Evolutionary conservation across 2,797 vertebrate genomes (phyloP).

Genomic region (Coregonus suidteri): DNA sequence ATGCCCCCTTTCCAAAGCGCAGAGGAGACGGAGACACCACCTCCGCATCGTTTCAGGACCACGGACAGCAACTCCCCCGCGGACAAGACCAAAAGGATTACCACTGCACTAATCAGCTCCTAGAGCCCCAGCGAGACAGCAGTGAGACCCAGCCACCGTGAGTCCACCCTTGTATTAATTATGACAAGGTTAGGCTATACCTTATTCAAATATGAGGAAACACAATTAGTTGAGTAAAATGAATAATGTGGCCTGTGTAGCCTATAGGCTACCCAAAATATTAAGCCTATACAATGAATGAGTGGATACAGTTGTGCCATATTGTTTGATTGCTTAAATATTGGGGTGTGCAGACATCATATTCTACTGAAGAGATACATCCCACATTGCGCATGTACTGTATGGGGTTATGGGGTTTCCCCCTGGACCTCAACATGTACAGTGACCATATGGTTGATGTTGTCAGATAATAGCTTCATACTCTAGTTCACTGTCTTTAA

Average conservation of each 20-base stretch:
- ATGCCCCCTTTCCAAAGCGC: conserved; percentile 62
- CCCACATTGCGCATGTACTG: too few relatives aligned
- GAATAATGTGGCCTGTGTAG: background rate
- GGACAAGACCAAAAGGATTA: conserved; percentile 44
- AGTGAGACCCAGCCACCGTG: conserved; percentile 62
- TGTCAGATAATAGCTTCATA: too few relatives aligned
- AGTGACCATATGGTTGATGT: too few relatives aligned
- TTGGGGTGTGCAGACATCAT: too few relatives aligned
- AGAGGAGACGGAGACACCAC: conserved; percentile 58
- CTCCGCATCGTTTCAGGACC: conserved; percentile 41
- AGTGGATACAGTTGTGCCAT: too few relatives aligned
- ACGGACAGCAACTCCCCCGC: conserved; percentile 34
- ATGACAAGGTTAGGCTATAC: too few relatives aligned
- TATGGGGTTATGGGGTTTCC: too few relatives aligned
- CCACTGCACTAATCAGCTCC: conserved; percentile 56
- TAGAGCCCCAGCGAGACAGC: conserved; percentile 56
- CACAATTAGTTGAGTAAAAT: background rate
- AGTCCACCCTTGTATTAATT: conserved; percentile 49
- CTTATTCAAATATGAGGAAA: background rate
- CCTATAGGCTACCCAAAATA: background rate
- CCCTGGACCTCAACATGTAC: too few relatives aligned
- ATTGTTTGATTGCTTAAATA: too few relatives aligned
- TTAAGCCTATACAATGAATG: background rate
- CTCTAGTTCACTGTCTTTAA: too few relatives aligned
- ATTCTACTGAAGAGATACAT: too few relatives aligned